Base-by-base conservation (phyloP, 2,797 vertebrate genomes). In the Lacerta agilis region DNA sequence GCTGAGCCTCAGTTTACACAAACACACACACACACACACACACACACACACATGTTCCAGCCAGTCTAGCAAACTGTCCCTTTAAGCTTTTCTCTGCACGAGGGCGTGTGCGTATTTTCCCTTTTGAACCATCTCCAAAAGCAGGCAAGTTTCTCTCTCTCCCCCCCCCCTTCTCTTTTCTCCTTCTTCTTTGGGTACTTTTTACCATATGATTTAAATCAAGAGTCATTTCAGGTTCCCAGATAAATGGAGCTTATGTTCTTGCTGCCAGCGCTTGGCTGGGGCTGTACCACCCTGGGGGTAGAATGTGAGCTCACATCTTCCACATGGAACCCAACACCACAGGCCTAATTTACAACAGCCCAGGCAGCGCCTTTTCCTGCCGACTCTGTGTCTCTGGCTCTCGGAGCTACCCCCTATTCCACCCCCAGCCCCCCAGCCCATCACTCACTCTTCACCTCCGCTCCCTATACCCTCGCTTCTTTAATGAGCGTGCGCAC, bases 301-400 rank as follows among this genome's bases (percentile, higher is more conserved):
- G 93, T 92, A 93, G 92, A 94, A 93, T 90, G 92, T 93, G 88
- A 93, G 92, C 89, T 92, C 93, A 93, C 88, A 94, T 93, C 92
- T 93, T 94, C 93, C 93, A 93, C 93, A 93, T 91, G 93, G 93
- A 94, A 94, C 92, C 91, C 93, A 92, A 94, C 92, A 94, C 93
- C 93, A 82, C 92, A 90, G 89, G 90, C 86, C 91, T 94, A 94
- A 94, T 92, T 94, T 91, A 94, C 93, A 94, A 93, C 93, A 94
- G 93, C 86, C 92, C 83, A 83, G 77, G 92, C 93, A 92, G 93
- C 92, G 90, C 93, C 83, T 92, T 92, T 84, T 90, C 90, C 92
- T 76, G 78, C 88, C 88, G 83, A 82, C 78, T 89, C 71, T 4
- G 82, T 67, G 82, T 80, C 89, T 80, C 61, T 87, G 82, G 58